These are phyloP conservation scores for Nannobrachium achirus DNA, from an alignment of 2,113 vertebrate genomes.

Conservation along the genomic window DNA sequence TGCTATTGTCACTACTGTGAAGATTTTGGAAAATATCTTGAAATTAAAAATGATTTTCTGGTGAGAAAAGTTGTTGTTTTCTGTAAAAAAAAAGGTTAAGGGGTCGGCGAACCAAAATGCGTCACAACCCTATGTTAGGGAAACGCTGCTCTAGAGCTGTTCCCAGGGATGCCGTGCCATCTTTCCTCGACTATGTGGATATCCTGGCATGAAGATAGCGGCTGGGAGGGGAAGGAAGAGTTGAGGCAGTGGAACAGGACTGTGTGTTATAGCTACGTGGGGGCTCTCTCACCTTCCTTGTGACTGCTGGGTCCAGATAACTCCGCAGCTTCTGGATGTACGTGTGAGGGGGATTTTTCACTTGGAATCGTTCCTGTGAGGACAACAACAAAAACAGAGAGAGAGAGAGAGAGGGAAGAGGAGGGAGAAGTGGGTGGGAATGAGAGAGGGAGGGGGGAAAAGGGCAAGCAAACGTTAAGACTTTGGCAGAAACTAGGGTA, in stretches of 20 bases:
- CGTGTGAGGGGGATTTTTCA: conserved; percentile 97
- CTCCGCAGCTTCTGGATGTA: conserved; percentile 96
- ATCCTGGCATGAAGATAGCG: conserved; percentile 54
- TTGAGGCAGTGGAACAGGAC: conserved; percentile 39
- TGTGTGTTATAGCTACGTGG: neutral
- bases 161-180: conserved; percentile 9
- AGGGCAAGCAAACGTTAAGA: too few relatives aligned
- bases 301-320: conserved; percentile 95
- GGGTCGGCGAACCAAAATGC: too few relatives aligned
- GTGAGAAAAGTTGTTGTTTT: too few relatives aligned
- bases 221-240: conserved; percentile 50
- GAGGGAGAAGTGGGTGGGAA: conserved; percentile 10
- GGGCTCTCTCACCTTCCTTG: conserved; percentile 91
- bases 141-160: too few relatives aligned
- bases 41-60: too few relatives aligned
- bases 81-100: too few relatives aligned
- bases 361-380: conserved; percentile 93
- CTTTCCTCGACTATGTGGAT: conserved; percentile 51
- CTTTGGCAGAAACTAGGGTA: too few relatives aligned
- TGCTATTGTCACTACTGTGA: too few relatives aligned
- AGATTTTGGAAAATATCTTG: too few relatives aligned
- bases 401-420: conserved; percentile 12
- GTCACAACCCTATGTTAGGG: too few relatives aligned
- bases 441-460: conserved; percentile 2
- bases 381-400: conserved; percentile 34